These are phyloP conservation scores for Danionella cerebrum DNA, from an alignment of 2,113 vertebrate species.

Conservation along the genomic window DNA sequence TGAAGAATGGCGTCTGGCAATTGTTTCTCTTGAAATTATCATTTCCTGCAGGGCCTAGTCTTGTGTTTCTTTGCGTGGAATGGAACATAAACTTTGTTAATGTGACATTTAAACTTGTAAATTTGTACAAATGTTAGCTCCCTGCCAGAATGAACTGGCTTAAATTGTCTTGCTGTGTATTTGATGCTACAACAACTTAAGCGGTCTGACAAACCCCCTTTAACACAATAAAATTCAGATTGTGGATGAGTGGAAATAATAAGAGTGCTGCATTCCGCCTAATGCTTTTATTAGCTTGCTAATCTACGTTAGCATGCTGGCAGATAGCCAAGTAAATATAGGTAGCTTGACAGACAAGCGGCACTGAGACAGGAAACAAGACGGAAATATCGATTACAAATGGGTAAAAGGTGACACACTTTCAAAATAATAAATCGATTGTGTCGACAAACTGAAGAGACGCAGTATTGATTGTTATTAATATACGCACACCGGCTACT, in stretches of 20 bases:
- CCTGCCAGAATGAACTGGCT: not conserved
- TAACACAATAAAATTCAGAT: not conserved
- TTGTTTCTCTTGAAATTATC: not conserved
- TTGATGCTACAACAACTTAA: not conserved
- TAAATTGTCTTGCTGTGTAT: not conserved
- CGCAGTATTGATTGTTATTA: too few species aligned
- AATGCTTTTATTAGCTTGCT: too few species aligned
- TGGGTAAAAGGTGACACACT: too few species aligned
- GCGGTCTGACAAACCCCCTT: not conserved
- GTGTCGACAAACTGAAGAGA: too few species aligned
- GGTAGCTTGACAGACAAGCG: too few species aligned
- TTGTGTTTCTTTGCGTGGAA: not conserved
- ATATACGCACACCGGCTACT: too few species aligned
- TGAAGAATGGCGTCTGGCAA: slow-evolving; percentile 4
- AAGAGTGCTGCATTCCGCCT: too few species aligned
- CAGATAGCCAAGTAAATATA: too few species aligned
- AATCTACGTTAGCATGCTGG: too few species aligned
- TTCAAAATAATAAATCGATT: too few species aligned
- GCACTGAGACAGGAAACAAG: too few species aligned
- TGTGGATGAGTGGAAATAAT: not conserved
- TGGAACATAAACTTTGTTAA: slow-evolving; percentile 3
- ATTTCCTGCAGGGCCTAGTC: not conserved
- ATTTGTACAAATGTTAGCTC: not conserved
- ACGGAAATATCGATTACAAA: too few species aligned
- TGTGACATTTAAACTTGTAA: not conserved